Conservation (phyloP, 2,888 invertebrate genomes). For the Pasiphila rectangulata region DNA sequence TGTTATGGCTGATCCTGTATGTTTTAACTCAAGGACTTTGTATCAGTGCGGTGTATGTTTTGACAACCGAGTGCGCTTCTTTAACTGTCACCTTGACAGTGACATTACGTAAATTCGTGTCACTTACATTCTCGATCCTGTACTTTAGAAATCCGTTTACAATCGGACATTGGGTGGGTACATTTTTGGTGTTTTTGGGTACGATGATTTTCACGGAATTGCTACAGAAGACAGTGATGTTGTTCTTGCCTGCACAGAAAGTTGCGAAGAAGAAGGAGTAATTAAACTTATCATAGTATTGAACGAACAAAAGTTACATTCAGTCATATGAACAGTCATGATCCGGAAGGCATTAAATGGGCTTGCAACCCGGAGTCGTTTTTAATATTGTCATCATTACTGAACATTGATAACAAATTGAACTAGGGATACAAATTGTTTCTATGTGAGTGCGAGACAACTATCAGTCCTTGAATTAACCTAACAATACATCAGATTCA, state of each 20-base stretch:
- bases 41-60: slow-evolving; percentile 95
- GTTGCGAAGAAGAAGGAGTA: slow-evolving; percentile 59
- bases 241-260: slow-evolving; percentile 54
- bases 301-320: slow-evolving; percentile 8
- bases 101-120: slow-evolving; percentile 96
- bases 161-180: slow-evolving; percentile 93
- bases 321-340: no score
- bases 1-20: slow-evolving; percentile 89
- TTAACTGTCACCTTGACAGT: slow-evolving; percentile 97
- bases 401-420: no score
- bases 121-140: slow-evolving; percentile 95
- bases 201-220: slow-evolving; percentile 95
- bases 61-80: slow-evolving; percentile 96
- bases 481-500: no score
- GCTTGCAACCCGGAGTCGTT: no score
- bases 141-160: slow-evolving; percentile 98
- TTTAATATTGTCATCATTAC: no score
- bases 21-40: slow-evolving; percentile 94
- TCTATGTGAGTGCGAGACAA: no score
- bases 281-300: slow-evolving; percentile 9
- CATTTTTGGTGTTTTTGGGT: slow-evolving; percentile 93
- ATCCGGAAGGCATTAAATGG: no score
- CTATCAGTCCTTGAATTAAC: no score
- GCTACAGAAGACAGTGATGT: slow-evolving; percentile 71
- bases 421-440: no score